phyloP scores from a whole-genome alignment of 2,113 vertebrate species.

The Pterocles orientalis region DNA sequence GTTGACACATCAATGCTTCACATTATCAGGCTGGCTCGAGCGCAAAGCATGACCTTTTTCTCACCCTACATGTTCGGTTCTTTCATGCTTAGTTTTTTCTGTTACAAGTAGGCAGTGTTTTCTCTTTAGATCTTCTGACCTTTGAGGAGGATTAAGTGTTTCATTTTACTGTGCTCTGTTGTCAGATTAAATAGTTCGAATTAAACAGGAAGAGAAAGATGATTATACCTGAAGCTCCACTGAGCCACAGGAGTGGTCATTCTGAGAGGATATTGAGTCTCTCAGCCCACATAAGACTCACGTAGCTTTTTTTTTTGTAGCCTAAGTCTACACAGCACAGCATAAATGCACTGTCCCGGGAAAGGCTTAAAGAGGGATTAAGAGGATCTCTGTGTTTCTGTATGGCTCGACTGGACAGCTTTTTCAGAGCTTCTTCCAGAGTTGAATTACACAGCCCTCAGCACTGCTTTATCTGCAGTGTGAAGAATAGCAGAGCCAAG shows the following conservation, averaged over 20 bases:
- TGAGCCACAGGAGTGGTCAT: background rate
- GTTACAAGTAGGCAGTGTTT: background rate
- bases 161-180: background rate
- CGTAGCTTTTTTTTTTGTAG: background rate
- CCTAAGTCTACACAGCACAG: background rate
- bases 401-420: rapidly evolving
- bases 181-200: background rate
- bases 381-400: background rate
- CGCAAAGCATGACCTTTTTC: background rate
- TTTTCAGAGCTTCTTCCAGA: background rate
- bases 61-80: background rate
- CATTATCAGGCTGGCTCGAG: background rate
- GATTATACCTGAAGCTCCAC: background rate
- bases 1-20: background rate
- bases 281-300: background rate
- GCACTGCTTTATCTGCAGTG: background rate
- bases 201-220: background rate
- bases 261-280: background rate
- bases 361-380: background rate
- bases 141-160: background rate
- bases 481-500: background rate
- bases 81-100: background rate
- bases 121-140: background rate
- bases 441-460: background rate
- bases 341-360: background rate